Base-by-base conservation (phyloP, 2,888 invertebrate species). In the Horisme vitalbata region DNA sequence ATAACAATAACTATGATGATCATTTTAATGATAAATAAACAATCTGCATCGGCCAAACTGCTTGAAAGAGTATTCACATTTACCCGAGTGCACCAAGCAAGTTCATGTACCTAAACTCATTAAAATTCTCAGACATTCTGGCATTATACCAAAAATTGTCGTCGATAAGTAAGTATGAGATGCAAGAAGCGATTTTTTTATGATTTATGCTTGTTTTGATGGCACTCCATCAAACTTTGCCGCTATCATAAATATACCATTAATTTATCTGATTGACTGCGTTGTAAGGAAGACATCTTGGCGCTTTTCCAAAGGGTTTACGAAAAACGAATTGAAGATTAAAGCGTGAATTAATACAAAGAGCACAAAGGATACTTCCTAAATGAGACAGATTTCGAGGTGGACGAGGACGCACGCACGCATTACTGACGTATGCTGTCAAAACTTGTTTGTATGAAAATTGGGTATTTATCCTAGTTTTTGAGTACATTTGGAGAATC, bases 121-220 rank as follows among this genome's bases (percentile, higher is more conserved):
- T 69, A 67, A 73, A 67, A 73, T 73, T 68, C 71, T 59, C 73
- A 73, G 73, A 73, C 73, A 45, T 65, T 69, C 63, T 73, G 73
- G 73, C 73, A 61, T 60, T 57, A 44, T 43, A 65, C 72, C 73
- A 73, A 71, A 65, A 43, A 62, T 55, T 58, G 49, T 47, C 59
- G 58, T 61, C 57, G 55, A 63, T 63, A 55, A 41, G 45, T 36
- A 34, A 41, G 26, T 23, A 50, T 32, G 39, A 8, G 27, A 33
- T 49, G 51, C 50, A 34, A 41, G 52, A 49, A 54, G 44, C 49
- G 32, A 50, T 31, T 37, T 43, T 28, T 50, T 50, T 41, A 43
- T 51, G 45, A 46, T 33, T 15, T 37, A 37, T 21, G 21, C 43
- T 47, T 45, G 35, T 45, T 43, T 45, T 45, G 44, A 41, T 30